Evolutionary conservation across 2,888 invertebrate genomes (phyloP).

Genomic region (Operophtera brumata): DNA sequence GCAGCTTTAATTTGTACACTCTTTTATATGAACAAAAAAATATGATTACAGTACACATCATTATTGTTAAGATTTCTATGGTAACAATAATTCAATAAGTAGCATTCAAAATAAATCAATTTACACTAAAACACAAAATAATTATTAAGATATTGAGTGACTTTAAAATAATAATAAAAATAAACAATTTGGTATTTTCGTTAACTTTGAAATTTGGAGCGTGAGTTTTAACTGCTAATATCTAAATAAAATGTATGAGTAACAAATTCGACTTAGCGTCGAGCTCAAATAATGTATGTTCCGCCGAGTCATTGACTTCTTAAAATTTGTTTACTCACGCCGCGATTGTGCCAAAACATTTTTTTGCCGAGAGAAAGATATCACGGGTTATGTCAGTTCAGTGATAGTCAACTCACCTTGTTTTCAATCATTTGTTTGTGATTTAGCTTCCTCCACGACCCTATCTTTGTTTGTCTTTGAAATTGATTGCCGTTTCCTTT

Average conservation of each 20-base stretch:
- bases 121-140: no score
- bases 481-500: conserved; percentile 25
- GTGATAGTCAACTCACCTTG: conserved; percentile 40
- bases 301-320: conserved; percentile 65
- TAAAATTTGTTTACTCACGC: conserved; percentile 66
- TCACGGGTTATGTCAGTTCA: conserved; percentile 25
- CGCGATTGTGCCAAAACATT: conserved; percentile 61
- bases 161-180: no score
- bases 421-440: conserved; percentile 59
- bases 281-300: conserved; percentile 50
- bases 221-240: neutral
- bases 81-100: no score
- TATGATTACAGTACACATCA: no score
- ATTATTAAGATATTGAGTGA: no score
- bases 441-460: conserved; percentile 48
- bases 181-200: no score
- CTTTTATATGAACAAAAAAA: no score
- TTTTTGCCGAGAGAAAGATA: conserved; percentile 35
- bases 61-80: no score
- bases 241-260: conserved; percentile 3
- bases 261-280: conserved; percentile 14
- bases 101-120: no score
- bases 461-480: conserved; percentile 40
- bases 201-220: neutral
- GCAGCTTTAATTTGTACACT: no score